phyloP scores from a whole-genome alignment of 2,113 vertebrate genomes.

The Nipponia nippon region DNA sequence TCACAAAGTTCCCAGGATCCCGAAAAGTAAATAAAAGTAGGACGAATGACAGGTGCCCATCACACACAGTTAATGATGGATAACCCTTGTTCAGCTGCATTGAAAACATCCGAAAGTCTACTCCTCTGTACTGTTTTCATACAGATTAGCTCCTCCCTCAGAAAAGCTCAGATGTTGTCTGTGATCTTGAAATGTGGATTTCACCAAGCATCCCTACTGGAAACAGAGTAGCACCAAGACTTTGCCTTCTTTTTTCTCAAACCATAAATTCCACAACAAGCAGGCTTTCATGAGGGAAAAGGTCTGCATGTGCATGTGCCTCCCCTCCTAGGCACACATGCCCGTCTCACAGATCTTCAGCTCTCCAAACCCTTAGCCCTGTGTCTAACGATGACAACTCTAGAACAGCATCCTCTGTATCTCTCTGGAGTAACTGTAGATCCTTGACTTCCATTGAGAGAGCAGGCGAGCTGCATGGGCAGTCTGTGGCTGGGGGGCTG shows the following conservation, averaged over 20 bases:
- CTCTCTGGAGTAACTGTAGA: constrained; percentile 7
- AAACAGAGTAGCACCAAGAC: not conserved
- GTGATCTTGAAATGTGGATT: not conserved
- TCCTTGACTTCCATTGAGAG: not conserved
- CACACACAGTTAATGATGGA: not conserved
- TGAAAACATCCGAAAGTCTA: not conserved
- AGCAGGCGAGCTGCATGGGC: not conserved
- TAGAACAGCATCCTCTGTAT: constrained; percentile 8
- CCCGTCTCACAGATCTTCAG: not conserved
- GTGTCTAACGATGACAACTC: not conserved
- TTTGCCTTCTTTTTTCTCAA: not conserved
- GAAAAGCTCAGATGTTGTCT: not conserved
- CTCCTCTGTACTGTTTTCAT: not conserved
- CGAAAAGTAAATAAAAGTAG: not conserved
- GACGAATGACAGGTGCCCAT: not conserved
- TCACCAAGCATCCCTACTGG: not conserved
- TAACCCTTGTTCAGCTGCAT: not conserved
- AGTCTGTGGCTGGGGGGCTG: not conserved
- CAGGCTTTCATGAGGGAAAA: not conserved
- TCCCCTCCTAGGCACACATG: no score
- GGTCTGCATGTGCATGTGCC: not conserved
- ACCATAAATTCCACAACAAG: not conserved
- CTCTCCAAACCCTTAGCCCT: not conserved
- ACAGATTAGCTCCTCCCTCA: not conserved
- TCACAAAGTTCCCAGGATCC: not conserved